Base-by-base conservation (phyloP, 2,888 invertebrate genomes). In the Geotrupes spiniger region DNA sequence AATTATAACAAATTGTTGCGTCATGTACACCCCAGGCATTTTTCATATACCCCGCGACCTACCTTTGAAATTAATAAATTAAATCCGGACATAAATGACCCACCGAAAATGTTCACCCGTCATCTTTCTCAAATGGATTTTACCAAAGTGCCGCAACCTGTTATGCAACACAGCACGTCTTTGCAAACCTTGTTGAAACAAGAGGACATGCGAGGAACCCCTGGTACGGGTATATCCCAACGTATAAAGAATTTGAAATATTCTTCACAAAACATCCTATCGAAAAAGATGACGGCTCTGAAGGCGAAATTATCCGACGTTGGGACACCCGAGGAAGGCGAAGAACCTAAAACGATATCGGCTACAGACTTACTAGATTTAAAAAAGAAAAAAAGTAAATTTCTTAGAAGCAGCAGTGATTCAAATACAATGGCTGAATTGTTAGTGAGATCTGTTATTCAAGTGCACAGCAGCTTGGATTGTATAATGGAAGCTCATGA, bases 221-320 rank as follows among this genome's bases (percentile, higher is more conserved):
- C 74, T 2, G 36, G 42, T 8, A 21, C 45, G 25, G 51, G 76
- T 33, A 70, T 81, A 63, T 61, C 79, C 45, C 64, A 82, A 12
- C 80, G 80, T 39, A 76, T 87, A 36, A 83, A 79, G 56, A 83
- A 82, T 51, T 73, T 88, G 0, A 84, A 81, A 62, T 76, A 66
- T 66, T 73, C 80, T n/a, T 79, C 79, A 0, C 78, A 78, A 38
- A 78, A 76, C 63, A 77, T 84, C 21, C 76, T 87, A 9, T 74
- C 80, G 0, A 83, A 80, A 62, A 80, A 79, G 62, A 81, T 83
- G 58, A 77, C 76, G 1, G 79, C 77, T n/a, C 66, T 80, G n/a
- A 78, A 80, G 62, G 75, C 78, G 2, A 79, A 77, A 58, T 73
- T 78, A 43, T 68, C 75, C 2, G 80, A 82, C 25, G 76, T 77